Base-by-base conservation (phyloP, 2,113 vertebrate genomes). In the Amazona guildingii region DNA sequence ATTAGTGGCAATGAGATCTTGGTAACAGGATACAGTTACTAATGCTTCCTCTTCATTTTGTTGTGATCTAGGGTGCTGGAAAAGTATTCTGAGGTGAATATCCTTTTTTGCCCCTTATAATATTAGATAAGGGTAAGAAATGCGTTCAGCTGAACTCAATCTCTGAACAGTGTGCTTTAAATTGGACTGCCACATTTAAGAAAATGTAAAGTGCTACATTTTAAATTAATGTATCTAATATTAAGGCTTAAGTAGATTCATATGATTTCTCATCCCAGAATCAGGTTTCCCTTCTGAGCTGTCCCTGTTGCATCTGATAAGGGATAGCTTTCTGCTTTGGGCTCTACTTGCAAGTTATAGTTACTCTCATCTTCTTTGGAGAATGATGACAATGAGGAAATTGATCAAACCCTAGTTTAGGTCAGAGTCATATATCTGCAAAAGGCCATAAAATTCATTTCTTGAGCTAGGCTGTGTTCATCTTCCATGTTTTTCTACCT, bases 401-500 rank as follows among this genome's bases (percentile, higher is more conserved):
- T 61, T 90, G 82, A 92, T 89, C 77, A 85, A 80, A 55, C 14
- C 12, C 15, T 19, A 44, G 69, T 89, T 91, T 88, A 92, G 72
- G 44, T 93, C 76, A 95, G 76, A 77, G 59, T 79, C 67, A 61
- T 83, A 66, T 92, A 85, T 61, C 72, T 90, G 62, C n/a, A 74
- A 64, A 92, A 82, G 77, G 57, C 41, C 35, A 37, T 88, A 90
- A 94, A 96, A 88, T 62, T 79, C 2, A 4, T n/a, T 72, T 88
- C 90, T 92, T 92, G 79, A 92, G 41, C 39, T 78, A 59, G 61
- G 29, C 48, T 91, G 18, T 76, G 63, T 52, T 89, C 44, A 51
- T 86, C 61, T 96, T 63, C 43, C 70, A 59, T 76, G 66, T 59
- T 93, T 96, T 96, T 96, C 83, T 90, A 90, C 73, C 37, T 80